Base-by-base conservation (phyloP, 2,113 vertebrate species). In the Trachemys scripta region DNA sequence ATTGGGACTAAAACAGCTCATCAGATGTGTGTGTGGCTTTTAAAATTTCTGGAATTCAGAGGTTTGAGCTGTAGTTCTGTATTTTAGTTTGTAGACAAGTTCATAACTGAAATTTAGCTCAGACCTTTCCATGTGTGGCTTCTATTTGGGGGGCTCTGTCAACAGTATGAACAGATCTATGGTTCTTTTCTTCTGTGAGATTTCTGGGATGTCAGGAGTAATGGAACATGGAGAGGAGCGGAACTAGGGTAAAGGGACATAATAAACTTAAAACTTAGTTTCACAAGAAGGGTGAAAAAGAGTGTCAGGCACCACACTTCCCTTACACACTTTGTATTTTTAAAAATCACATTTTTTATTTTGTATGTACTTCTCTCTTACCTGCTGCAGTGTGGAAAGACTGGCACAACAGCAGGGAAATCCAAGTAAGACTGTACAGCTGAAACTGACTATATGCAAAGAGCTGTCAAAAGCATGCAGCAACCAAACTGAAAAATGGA, bases 181-280 rank as follows among this genome's bases (percentile, higher is more conserved):
- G 57, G 85, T 96, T 97, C 65, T 20, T 69, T 69, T 35, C 13
- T 69, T 17, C 65, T n/a, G 35, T 20, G 65, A 69, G 65, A 38
- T n/a, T 69, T 69, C 65, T n/a, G 65, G 65, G 35, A 69, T 38
- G 65, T 69, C 35, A 69, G 35, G 29, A n/a, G 35, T 16, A 29
- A 88, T 90, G 69, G 20, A 94, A 92, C 93, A 97, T 96, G 93
- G 96, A 97, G 96, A 96, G 91, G 89, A 27, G 81, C 82, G 54
- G 84, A 87, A 80, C 19, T 92, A 75, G 82, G 95, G 81, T 69
- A 87, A 91, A 95, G 81, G 53, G 65, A 27, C 24, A 94, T 47
- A 83, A 25, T 69, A 72, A 93, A 50, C 79, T 54, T 65, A 42
- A 92, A 45, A 25, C 42, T 10, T 76, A 25, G 72, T 47, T 45